These are phyloP conservation scores for Ectemnius continuus DNA, from an alignment of 2,888 invertebrate species.

Conservation along the genomic window DNA sequence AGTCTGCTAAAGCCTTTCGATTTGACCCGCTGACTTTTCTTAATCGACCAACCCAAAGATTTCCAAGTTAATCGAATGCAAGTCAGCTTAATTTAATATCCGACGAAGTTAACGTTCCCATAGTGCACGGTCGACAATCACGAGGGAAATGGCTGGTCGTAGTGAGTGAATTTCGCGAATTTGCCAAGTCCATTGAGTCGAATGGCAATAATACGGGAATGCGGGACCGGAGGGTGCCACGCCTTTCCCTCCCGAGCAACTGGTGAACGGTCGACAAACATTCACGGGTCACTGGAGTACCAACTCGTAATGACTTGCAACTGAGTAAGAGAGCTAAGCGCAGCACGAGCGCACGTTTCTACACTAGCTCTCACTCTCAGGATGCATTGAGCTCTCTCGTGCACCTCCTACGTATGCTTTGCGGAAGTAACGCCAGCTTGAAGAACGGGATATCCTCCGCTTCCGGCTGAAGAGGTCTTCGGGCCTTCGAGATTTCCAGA, in stretches of 20 bases:
- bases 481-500: slow-evolving; percentile 21
- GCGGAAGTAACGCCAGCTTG: slow-evolving; percentile 52
- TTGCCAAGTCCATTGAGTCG: slow-evolving; percentile 53
- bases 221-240: slow-evolving; percentile 69
- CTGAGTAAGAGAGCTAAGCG: slow-evolving; percentile 47
- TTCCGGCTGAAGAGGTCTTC: slow-evolving; percentile 34
- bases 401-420: slow-evolving; percentile 22
- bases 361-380: slow-evolving; percentile 28
- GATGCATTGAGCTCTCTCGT: slow-evolving; percentile 31
- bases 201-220: slow-evolving; percentile 66
- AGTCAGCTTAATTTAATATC: no score
- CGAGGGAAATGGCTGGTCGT: slow-evolving; percentile 19
- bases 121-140: slow-evolving; percentile 9
- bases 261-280: slow-evolving; percentile 74
- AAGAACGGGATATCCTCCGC: slow-evolving; percentile 33
- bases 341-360: slow-evolving; percentile 42
- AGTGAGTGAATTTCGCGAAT: slow-evolving; percentile 44
- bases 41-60: neutral
- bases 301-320: slow-evolving; percentile 61
- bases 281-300: slow-evolving; percentile 76
- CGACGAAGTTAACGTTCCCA: neutral
- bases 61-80: neutral
- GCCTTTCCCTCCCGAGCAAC: slow-evolving; percentile 71
- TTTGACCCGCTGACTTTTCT: neutral
- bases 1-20: neutral